A percentile compares a stretch with the other conserved stretches of the same genome.
phyloP scores from a whole-genome alignment of 2,888 invertebrate genomes.

The Pachycephus smyrnensis region DNA sequence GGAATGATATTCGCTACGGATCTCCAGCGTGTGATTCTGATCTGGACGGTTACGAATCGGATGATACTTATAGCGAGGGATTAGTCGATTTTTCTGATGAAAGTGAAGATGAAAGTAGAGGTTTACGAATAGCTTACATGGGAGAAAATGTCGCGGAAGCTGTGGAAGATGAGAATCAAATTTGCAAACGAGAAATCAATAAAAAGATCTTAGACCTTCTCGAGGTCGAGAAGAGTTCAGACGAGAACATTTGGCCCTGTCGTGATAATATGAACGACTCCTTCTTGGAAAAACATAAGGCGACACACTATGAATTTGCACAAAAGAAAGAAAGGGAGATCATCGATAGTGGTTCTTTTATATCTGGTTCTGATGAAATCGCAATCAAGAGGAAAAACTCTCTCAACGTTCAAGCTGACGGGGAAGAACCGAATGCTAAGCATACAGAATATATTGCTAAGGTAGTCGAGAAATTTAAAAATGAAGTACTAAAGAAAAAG shows the following conservation, averaged over 20 bases:
- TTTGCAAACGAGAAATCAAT: constrained; percentile 55
- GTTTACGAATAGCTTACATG: constrained; percentile 84
- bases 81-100: constrained; percentile 66
- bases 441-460: constrained; percentile 49
- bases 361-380: constrained; percentile 49
- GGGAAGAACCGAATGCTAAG: constrained; percentile 31
- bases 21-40: constrained; percentile 70
- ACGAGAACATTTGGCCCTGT: constrained; percentile 47
- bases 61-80: constrained; percentile 68
- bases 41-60: constrained; percentile 70
- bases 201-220: constrained; percentile 55
- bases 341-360: constrained; percentile 46
- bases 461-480: constrained; percentile 51
- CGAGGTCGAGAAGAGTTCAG: constrained; percentile 52
- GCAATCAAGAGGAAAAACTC: constrained; percentile 53
- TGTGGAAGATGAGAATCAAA: constrained; percentile 71
- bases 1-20: constrained; percentile 68
- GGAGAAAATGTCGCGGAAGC: constrained; percentile 89
- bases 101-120: constrained; percentile 68
- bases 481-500: constrained; percentile 46
- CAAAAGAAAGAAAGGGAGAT: constrained; percentile 69
- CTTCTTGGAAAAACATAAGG: constrained; percentile 56
- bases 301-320: constrained; percentile 60
- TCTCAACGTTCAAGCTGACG: constrained; percentile 25
- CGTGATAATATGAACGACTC: constrained; percentile 33